Conservation (phyloP, 2,797 vertebrate genomes). For the Zenarchopterus dispar region DNA sequence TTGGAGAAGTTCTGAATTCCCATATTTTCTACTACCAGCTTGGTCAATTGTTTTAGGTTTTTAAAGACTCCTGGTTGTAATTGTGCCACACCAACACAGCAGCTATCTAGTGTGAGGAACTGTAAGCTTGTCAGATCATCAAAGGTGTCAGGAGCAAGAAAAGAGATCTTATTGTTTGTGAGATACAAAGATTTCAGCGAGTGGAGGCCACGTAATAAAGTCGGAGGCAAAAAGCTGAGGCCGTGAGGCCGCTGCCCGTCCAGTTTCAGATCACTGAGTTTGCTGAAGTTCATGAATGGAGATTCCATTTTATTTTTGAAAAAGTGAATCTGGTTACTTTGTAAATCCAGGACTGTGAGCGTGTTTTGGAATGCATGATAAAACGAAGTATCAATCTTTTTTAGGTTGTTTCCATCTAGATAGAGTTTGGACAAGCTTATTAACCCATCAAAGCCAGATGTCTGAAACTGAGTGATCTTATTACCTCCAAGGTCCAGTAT, state of each 20-base stretch:
- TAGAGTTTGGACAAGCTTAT: constrained; percentile 80
- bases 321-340: constrained; percentile 75
- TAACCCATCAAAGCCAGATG: constrained; percentile 78
- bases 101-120: constrained; percentile 79
- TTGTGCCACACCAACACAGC: constrained; percentile 78
- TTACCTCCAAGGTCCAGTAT: constrained; percentile 87
- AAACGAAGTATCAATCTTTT: constrained; percentile 57
- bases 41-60: constrained; percentile 79
- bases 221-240: constrained; percentile 71
- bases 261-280: constrained; percentile 81
- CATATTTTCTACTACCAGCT: constrained; percentile 83
- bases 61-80: constrained; percentile 86
- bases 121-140: constrained; percentile 81
- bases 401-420: constrained; percentile 85
- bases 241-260: constrained; percentile 79
- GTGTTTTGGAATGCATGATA: constrained; percentile 74
- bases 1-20: constrained; percentile 82
- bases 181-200: constrained; percentile 77
- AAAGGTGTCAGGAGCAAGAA: constrained; percentile 75
- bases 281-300: constrained; percentile 83
- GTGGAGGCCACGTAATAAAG: constrained; percentile 79
- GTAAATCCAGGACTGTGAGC: constrained; percentile 80
- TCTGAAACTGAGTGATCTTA: constrained; percentile 77
- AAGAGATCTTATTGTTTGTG: constrained; percentile 78
- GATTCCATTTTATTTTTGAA: constrained; percentile 43